phyloP scores from a whole-genome alignment of 2,797 vertebrate genomes.

The Sebastes hopkinsi region DNA sequence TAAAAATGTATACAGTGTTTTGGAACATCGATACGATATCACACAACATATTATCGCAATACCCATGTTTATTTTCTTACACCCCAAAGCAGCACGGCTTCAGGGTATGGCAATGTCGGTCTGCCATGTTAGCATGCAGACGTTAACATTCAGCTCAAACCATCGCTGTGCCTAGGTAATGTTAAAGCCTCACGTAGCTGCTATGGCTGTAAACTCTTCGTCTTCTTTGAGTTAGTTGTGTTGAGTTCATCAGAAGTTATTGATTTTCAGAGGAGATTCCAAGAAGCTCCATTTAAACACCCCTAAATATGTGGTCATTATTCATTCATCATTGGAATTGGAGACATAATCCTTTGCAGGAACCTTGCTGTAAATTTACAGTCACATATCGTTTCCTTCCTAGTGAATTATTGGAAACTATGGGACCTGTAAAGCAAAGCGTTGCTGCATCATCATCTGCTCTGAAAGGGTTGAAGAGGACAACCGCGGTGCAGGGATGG shows the following conservation, averaged over 20 bases:
- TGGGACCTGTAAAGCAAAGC: neutral
- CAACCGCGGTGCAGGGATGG: slow-evolving; percentile 20
- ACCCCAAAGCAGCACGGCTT: neutral
- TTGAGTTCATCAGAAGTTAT: neutral
- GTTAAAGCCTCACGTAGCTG: neutral
- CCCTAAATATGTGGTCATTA: neutral
- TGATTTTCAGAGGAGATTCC: neutral
- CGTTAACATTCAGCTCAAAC: neutral
- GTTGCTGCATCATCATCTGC: neutral
- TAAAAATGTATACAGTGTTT: too few relatives aligned
- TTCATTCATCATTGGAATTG: neutral
- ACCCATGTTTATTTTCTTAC: too few relatives aligned
- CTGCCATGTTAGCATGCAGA: neutral
- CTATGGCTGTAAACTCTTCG: too few relatives aligned
- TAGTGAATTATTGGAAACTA: neutral
- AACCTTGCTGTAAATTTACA: neutral
- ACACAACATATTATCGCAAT: too few relatives aligned
- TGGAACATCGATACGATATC: too few relatives aligned
- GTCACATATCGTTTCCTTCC: neutral
- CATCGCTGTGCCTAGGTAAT: neutral
- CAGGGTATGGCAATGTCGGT: neutral
- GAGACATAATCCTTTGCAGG: neutral
- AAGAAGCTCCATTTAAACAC: neutral
- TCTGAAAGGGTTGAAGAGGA: slow-evolving; percentile 23
- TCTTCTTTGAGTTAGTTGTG: neutral